Conservation (phyloP, 2,113 vertebrate genomes). For the Nannobrachium achirus region DNA sequence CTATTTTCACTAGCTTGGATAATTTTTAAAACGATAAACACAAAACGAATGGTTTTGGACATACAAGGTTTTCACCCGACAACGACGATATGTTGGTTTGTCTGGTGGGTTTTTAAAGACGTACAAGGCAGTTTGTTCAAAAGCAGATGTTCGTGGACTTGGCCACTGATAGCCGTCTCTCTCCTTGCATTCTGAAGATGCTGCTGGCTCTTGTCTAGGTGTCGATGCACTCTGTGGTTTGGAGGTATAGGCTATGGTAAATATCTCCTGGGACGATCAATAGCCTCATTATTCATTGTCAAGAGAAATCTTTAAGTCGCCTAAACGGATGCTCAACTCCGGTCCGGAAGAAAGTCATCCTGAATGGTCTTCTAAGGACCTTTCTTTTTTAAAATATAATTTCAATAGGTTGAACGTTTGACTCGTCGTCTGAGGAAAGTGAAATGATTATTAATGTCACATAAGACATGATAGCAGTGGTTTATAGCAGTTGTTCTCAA, state of each 20-base stretch:
- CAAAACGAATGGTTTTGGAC: no score
- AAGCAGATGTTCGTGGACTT: no score
- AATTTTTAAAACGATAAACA: no score
- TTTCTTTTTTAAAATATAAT: background rate
- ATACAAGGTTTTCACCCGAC: no score
- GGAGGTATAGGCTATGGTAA: conserved; percentile 68
- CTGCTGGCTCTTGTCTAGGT: conserved; percentile 31
- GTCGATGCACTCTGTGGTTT: conserved; percentile 53
- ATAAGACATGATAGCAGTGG: no score
- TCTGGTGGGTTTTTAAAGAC: background rate
- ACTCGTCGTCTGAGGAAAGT: no score
- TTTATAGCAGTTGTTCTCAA: background rate
- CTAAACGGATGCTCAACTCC: conserved; percentile 44
- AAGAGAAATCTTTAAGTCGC: conserved; percentile 72
- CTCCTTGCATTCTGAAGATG: conserved; percentile 45
- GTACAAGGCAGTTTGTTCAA: background rate
- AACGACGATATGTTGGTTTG: background rate
- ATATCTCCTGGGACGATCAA: conserved; percentile 71
- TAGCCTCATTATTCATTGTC: conserved; percentile 79
- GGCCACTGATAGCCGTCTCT: conserved; percentile 23
- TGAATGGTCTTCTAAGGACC: conserved; percentile 48
- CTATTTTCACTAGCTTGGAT: no score
- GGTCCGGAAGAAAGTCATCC: conserved; percentile 28
- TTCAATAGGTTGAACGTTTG: no score
- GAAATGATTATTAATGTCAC: no score